Percentiles rank a stretch among this genome's conserved stretches.
phyloP scores from a whole-genome alignment of 2,888 invertebrate genomes.

The Melinopterus prodromus region DNA sequence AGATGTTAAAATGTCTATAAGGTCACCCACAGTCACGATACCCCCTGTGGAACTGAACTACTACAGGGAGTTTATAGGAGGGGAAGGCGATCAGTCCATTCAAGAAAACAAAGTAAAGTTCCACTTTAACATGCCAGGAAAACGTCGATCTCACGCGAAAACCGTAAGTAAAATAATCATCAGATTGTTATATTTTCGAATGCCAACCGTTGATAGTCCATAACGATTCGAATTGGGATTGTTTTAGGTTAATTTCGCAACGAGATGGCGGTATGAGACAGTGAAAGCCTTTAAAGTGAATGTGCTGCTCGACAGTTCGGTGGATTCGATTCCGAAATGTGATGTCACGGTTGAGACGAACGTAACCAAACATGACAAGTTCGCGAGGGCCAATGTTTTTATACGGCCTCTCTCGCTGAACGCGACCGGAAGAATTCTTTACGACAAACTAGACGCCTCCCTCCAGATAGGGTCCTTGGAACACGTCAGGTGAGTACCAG shows the following conservation, averaged over 20 bases:
- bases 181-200: constrained; percentile 17
- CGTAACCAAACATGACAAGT: constrained; percentile 24
- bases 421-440: constrained; percentile 20
- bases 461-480: not conserved
- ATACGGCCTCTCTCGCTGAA: constrained; percentile 14
- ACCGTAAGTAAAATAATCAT: not conserved
- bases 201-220: no score
- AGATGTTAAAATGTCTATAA: constrained; percentile 68
- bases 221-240: constrained; percentile 16
- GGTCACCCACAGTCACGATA: constrained; percentile 69
- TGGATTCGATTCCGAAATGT: constrained; percentile 58
- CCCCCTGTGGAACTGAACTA: constrained; percentile 72
- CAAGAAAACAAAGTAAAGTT: constrained; percentile 70
- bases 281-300: constrained; percentile 53
- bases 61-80: constrained; percentile 73
- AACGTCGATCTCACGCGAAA: not conserved
- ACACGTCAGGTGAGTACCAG: constrained; percentile 9
- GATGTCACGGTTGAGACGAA: constrained; percentile 49
- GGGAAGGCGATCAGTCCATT: constrained; percentile 35
- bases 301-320: constrained; percentile 58
- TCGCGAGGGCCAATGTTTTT: constrained; percentile 26
- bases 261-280: constrained; percentile 49
- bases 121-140: constrained; percentile 59
- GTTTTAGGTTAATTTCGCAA: constrained; percentile 44
- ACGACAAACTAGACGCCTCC: constrained; percentile 12